Evolutionary conservation across 2,113 vertebrate genomes (phyloP).

Genomic region (Erpornis zantholeuca): DNA sequence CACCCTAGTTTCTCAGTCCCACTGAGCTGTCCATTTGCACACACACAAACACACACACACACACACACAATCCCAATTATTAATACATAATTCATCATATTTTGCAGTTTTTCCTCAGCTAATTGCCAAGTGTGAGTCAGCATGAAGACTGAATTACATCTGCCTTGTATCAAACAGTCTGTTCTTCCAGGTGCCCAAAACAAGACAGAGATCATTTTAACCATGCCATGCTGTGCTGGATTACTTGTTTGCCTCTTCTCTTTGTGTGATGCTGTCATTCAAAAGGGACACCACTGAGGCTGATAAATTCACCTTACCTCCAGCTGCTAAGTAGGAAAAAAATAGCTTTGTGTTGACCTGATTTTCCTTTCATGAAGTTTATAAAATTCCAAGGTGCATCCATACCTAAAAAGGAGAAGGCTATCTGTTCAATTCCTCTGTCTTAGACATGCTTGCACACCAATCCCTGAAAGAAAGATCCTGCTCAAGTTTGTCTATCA

Average conservation of each 20-base stretch:
- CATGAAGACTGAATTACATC: slow-evolving; percentile 21
- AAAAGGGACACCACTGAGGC: neutral
- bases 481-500: neutral
- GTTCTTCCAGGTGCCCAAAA: neutral
- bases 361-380: neutral
- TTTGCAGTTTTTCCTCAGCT: neutral
- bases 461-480: neutral
- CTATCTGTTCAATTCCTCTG: neutral
- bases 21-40: neutral
- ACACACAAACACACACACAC: too few relatives aligned
- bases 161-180: neutral
- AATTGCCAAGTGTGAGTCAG: neutral
- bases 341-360: neutral
- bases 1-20: neutral
- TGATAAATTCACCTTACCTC: neutral
- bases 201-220: slow-evolving; percentile 4
- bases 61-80: neutral
- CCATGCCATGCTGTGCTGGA: neutral
- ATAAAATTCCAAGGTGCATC: neutral
- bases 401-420: neutral
- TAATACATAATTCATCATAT: neutral
- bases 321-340: neutral
- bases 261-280: neutral
- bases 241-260: neutral
- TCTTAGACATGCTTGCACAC: neutral